Evolutionary conservation across 2,888 invertebrate genomes (phyloP), one percentile per base, ranked within the genome.

Genomic region (Drosophila pseudotalamancana): DNA sequence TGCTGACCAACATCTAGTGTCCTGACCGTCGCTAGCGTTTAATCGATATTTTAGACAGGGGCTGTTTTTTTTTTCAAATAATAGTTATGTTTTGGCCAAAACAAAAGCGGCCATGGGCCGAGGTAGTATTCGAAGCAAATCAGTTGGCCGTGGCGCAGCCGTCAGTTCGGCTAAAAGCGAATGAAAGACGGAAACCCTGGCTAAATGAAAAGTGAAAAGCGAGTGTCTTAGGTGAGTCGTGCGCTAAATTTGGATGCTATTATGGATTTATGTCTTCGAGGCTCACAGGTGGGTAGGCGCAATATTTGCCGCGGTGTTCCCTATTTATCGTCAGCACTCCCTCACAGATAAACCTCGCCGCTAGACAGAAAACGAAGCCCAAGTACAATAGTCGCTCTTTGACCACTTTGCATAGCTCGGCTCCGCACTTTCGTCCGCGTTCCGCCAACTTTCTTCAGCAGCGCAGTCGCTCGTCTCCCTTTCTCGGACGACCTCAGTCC

Each of bases 261-360:
- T 86, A 91, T 91, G 91, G 91, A 92, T 89, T 89, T 92, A 83
- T 89, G 90, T 87, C 89, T 92, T 50, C 77, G 77, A 68, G 91
- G 91, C 64, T 92, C 91, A 27, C 91, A 91, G 89, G 91, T 91
- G 63, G 71, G 80, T 69, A 11, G 25, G 1, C n/a, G 3, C 5
- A 5, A 6, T 14, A 11, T 4, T n/a, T n/a, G n/a, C 6, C 3
- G 6, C 11, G 31, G 4, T 32, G 4, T 18, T 14, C 3, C 37
- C 37, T n/a, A 16, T 31, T n/a, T 35, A 18, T 12, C 14, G 1
- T 8, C 4, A n/a, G n/a, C n/a, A n/a, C n/a, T n/a, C 3, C 1
- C 19, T 11, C 32, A n/a, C 63, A 92, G 91, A 91, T 92, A 80
- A 91, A 91, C 86, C 90, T 92, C 74, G 90, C 90, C 65, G 83